Conservation (phyloP, 2,888 invertebrate genomes). For the Monoplex corrugatus region DNA sequence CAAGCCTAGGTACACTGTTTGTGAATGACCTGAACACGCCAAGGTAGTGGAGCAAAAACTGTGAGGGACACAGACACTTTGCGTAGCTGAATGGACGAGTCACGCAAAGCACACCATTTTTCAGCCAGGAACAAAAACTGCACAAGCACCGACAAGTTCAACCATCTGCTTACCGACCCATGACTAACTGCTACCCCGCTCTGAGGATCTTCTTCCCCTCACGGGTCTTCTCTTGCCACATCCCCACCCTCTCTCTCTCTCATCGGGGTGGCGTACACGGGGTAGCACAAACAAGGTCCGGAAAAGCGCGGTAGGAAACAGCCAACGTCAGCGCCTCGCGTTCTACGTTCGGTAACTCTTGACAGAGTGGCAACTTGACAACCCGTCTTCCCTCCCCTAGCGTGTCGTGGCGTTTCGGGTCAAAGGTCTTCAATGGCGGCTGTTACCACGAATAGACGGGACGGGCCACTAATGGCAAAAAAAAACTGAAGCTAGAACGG, state of each 20-base stretch:
- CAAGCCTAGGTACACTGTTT: too few species aligned
- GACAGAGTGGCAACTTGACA: slow-evolving; percentile 19
- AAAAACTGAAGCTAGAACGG: neutral
- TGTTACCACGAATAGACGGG: slow-evolving; percentile 22
- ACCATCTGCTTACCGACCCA: slow-evolving; percentile 29
- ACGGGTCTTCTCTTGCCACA: neutral
- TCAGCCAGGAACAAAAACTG: slow-evolving; percentile 3
- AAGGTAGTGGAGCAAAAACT: too few species aligned
- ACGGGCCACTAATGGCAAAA: neutral
- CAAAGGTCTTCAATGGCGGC: slow-evolving; percentile 36
- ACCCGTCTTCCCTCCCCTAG: slow-evolving; percentile 31
- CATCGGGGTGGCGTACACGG: neutral
- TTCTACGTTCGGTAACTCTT: neutral
- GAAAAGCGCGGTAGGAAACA: neutral
- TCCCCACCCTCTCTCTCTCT: neutral
- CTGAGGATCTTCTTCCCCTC: slow-evolving; percentile 1
- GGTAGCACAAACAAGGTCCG: neutral
- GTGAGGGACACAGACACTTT: too few species aligned
- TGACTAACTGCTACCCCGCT: slow-evolving; percentile 31
- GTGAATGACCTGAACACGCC: too few species aligned
- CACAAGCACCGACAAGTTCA: neutral
- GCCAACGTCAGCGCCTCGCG: neutral
- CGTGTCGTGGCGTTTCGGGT: slow-evolving; percentile 42
- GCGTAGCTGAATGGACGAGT: too few species aligned
- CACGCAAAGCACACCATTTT: too few species aligned